Percentiles rank a stretch among this genome's conserved stretches.
Evolutionary conservation across 2,113 vertebrate species (phyloP).

Genomic region (Coreoperca whiteheadi): DNA sequence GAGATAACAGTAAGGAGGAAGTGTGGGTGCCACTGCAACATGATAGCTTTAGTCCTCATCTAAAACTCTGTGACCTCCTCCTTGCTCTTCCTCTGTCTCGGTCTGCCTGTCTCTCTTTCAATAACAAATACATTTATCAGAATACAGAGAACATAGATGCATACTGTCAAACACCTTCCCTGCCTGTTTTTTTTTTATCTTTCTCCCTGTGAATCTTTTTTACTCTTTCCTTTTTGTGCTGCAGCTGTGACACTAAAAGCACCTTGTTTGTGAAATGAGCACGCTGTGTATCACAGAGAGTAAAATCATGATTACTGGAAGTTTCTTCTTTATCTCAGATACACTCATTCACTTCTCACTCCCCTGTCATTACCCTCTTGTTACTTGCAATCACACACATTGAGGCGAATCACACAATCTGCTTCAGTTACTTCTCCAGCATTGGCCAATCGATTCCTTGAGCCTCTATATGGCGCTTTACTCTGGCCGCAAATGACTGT

Average conservation of each 20-base stretch:
- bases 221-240: not conserved
- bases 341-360: slow-evolving; percentile 26
- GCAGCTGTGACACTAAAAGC: slow-evolving; percentile 9
- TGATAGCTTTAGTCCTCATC: slow-evolving; percentile 77
- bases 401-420: slow-evolving; percentile 41
- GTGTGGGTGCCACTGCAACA: slow-evolving; percentile 83
- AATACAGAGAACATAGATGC: not conserved
- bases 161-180: not conserved
- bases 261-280: slow-evolving; percentile 9
- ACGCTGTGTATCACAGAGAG: not conserved
- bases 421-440: slow-evolving; percentile 40
- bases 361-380: slow-evolving; percentile 22
- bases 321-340: slow-evolving; percentile 26
- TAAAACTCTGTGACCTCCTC: slow-evolving; percentile 84
- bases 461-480: slow-evolving; percentile 30
- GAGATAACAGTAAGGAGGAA: slow-evolving; percentile 84
- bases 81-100: slow-evolving; percentile 49
- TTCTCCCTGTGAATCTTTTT: slow-evolving; percentile 25
- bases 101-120: slow-evolving; percentile 42
- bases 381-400: slow-evolving; percentile 34
- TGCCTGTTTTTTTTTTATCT: slow-evolving; percentile 24
- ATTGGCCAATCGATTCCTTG: slow-evolving; percentile 34
- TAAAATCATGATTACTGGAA: not conserved
- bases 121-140: slow-evolving; percentile 34
- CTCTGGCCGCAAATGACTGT: slow-evolving; percentile 21